Evolutionary conservation across 1,140 invertebrate species (phyloP).

Genomic region (Lycorma delicatula): DNA sequence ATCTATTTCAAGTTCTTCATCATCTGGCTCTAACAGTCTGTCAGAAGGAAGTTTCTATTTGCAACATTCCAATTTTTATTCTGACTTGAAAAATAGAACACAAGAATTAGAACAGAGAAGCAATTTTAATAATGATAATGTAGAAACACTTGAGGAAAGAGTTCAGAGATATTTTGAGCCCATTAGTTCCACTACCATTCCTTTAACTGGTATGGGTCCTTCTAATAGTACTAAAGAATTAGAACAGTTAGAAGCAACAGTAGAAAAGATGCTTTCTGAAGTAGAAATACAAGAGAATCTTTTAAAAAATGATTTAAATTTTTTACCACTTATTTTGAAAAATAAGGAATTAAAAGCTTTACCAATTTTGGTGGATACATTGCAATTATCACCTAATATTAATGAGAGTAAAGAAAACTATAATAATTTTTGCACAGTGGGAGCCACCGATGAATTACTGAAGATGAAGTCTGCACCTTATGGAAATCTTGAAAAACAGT

Average conservation of each 20-base stretch:
- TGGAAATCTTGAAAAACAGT: too few relatives aligned
- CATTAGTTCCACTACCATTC: not conserved
- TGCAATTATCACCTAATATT: conserved; percentile 11
- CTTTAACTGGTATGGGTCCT: not conserved
- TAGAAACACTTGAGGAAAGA: conserved; percentile 7
- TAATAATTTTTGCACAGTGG: too few relatives aligned
- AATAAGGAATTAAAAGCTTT: conserved; percentile 14
- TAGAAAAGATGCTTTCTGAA: conserved; percentile 25
- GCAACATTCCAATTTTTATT: conserved; percentile 3
- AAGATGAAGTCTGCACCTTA: too few relatives aligned
- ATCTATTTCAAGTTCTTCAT: not conserved
- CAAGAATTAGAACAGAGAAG: too few relatives aligned
- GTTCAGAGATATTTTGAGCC: conserved; percentile 4
- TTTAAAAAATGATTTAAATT: conserved; percentile 14
- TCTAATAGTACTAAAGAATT: conserved; percentile 20
- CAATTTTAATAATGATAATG: not conserved
- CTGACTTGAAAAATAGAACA: too few relatives aligned
- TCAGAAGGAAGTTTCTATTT: conserved; percentile 3
- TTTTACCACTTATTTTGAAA: conserved; percentile 14
- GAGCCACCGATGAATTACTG: too few relatives aligned
- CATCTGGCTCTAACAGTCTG: not conserved
- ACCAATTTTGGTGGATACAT: conserved; percentile 13
- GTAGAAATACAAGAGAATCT: conserved; percentile 23
- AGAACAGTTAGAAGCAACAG: conserved; percentile 24
- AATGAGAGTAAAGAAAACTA: too few relatives aligned